Percentiles rank a stretch among this genome's conserved stretches.
phyloP scores from a whole-genome alignment of 2,113 vertebrate genomes.

The Sula dactylatra region DNA sequence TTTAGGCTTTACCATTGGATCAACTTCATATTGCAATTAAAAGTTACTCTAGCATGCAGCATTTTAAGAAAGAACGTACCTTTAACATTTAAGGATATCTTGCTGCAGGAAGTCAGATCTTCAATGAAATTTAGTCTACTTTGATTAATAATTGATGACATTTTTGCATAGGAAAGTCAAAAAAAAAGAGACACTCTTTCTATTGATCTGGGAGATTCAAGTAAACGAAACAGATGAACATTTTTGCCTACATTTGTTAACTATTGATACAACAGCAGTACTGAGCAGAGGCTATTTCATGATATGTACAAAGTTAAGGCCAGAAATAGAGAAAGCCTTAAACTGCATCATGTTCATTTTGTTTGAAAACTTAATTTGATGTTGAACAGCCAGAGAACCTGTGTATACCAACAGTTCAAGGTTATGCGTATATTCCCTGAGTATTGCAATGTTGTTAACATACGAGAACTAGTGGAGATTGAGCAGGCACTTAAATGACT shows the following conservation, averaged over 20 bases:
- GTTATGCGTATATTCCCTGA: background rate
- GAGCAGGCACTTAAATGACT: background rate
- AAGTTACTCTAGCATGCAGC: background rate
- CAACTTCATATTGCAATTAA: background rate
- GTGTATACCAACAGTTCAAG: background rate
- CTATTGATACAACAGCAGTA: background rate
- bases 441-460: background rate
- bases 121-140: slow-evolving; percentile 32
- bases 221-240: slow-evolving; percentile 10
- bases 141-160: slow-evolving; percentile 62
- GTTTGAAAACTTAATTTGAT: background rate
- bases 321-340: background rate
- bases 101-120: slow-evolving; percentile 33
- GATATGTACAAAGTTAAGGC: background rate
- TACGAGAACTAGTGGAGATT: background rate
- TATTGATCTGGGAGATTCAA: background rate
- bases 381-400: background rate
- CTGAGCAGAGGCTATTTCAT: background rate
- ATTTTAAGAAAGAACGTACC: background rate
- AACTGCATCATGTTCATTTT: background rate
- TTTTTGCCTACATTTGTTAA: background rate
- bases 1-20: background rate
- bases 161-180: slow-evolving; percentile 4
- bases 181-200: background rate
- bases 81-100: background rate